A percentile compares a stretch with the other conserved stretches of the same genome.
These are phyloP conservation scores for Meda fulgida DNA, from an alignment of 2,797 vertebrate genomes.

Conservation along the genomic window DNA sequence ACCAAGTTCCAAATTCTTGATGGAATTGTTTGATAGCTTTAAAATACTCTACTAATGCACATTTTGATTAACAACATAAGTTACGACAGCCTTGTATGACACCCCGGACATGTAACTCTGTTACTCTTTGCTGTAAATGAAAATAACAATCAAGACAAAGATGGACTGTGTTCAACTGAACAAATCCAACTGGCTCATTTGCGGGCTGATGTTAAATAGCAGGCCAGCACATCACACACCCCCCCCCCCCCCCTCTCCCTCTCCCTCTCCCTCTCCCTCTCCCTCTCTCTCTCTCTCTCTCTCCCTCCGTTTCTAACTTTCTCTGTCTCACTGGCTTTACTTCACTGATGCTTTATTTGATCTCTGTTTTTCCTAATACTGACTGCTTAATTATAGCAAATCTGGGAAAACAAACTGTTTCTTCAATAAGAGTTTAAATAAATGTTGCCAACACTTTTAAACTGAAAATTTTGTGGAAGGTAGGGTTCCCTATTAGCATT, in stretches of 20 bases:
- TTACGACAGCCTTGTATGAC: neutral
- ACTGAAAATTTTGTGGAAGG: neutral
- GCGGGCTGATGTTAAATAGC: slow-evolving; percentile 57
- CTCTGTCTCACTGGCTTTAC: slow-evolving; percentile 38
- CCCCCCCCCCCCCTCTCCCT: neutral
- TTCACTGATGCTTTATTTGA: slow-evolving; percentile 55
- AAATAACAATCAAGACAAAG: slow-evolving; percentile 45
- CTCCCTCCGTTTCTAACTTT: neutral
- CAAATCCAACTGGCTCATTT: slow-evolving; percentile 51
- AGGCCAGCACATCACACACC: slow-evolving; percentile 53
- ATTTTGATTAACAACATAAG: neutral
- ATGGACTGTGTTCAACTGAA: slow-evolving; percentile 53
- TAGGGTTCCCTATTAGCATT: too few species aligned
- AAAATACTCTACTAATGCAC: slow-evolving; percentile 7
- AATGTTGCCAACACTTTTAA: slow-evolving; percentile 18
- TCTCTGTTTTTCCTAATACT: slow-evolving; percentile 59
- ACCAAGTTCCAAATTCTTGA: neutral
- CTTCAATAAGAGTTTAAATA: slow-evolving; percentile 35
- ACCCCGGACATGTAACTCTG: neutral
- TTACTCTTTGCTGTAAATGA: slow-evolving; percentile 2
- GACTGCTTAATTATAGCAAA: slow-evolving; percentile 60
- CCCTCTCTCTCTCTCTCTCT: neutral
- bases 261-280: neutral
- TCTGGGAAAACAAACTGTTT: slow-evolving; percentile 54
- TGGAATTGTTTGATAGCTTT: neutral